These are phyloP conservation scores for Anguilla japonica DNA, from an alignment of 2,113 vertebrate genomes.

Conservation along the genomic window DNA sequence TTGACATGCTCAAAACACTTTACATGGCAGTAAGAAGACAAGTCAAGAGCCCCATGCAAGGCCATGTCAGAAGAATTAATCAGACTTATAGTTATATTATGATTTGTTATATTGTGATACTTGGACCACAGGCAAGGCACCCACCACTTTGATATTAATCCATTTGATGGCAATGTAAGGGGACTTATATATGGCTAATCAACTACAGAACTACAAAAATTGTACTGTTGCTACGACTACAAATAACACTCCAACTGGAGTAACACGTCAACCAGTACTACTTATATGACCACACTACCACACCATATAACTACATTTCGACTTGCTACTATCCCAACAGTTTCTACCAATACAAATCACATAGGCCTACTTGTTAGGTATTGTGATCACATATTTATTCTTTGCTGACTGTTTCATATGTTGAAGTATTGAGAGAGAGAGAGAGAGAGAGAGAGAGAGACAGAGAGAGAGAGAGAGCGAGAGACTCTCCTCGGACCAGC, in stretches of 20 bases:
- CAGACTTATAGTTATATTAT: slow-evolving; percentile 54
- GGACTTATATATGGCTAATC: background rate
- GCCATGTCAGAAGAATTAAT: slow-evolving; percentile 56
- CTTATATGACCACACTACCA: background rate
- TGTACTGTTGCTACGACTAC: background rate
- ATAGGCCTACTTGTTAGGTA: background rate
- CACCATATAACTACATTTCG: background rate
- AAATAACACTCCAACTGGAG: background rate
- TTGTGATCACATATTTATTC: background rate
- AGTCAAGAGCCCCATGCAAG: slow-evolving; percentile 45
- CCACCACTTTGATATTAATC: background rate
- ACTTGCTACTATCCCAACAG: background rate
- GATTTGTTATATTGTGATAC: background rate
- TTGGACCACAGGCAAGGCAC: slow-evolving; percentile 5
- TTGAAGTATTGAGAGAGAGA: background rate
- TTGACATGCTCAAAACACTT: background rate
- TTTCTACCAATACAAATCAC: background rate
- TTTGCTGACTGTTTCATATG: background rate
- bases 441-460: background rate
- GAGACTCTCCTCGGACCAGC: background rate
- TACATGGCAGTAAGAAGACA: background rate
- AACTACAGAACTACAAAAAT: background rate
- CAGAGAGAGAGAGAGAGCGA: background rate
- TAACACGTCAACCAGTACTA: background rate
- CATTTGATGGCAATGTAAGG: background rate